Percentiles rank a stretch among this genome's conserved stretches.
These are phyloP conservation scores for Dascyllus trimaculatus DNA, from an alignment of 2,113 vertebrate species.

Conservation along the genomic window DNA sequence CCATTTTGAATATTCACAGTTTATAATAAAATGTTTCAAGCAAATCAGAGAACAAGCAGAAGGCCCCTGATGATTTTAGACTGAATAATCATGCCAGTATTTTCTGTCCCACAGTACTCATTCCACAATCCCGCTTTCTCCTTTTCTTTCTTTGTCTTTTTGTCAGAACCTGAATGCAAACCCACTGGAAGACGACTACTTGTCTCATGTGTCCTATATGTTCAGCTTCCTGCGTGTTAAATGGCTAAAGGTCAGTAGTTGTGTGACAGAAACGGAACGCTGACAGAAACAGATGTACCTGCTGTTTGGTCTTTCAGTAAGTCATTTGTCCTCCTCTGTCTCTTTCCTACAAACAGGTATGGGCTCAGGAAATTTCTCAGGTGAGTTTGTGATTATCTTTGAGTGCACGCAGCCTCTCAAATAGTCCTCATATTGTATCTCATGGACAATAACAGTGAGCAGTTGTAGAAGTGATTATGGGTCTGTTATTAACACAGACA, in stretches of 20 bases:
- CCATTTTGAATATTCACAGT: too few species aligned
- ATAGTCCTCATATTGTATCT: neutral
- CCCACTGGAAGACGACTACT: conserved; percentile 66
- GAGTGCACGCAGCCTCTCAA: neutral
- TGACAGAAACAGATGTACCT: neutral
- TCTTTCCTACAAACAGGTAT: conserved; percentile 70
- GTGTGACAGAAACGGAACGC: neutral
- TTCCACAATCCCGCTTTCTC: neutral
- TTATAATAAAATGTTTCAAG: too few species aligned
- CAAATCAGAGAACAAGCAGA: too few species aligned
- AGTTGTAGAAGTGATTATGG: neutral
- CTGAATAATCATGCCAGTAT: neutral
- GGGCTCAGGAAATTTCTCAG: conserved; percentile 82
- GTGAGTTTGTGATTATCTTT: conserved; percentile 46
- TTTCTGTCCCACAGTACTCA: neutral
- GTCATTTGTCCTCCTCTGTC: conserved; percentile 9
- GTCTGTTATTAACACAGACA: neutral
- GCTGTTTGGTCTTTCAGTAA: neutral
- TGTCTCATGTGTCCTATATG: conserved; percentile 81
- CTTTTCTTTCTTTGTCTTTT: neutral
- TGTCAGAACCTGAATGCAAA: conserved; percentile 70
- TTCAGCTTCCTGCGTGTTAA: conserved; percentile 82
- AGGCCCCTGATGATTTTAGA: too few species aligned
- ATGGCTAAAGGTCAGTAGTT: conserved; percentile 80
- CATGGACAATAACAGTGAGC: neutral